Base-by-base conservation (phyloP, 2,113 vertebrate genomes). In the Dascyllus trimaculatus region DNA sequence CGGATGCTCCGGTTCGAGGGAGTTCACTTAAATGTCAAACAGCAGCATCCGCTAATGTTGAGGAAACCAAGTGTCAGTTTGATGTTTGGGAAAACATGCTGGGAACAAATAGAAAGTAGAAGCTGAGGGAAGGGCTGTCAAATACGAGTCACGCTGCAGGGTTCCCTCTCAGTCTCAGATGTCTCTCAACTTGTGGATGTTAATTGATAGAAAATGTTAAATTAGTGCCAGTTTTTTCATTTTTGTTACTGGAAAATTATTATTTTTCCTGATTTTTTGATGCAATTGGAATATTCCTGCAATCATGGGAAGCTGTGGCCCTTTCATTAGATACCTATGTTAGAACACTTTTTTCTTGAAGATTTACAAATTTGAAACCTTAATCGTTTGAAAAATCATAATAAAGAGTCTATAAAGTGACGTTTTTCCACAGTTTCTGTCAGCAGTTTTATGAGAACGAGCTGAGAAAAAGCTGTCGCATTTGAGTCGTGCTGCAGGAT, bases 21-120 rank as follows among this genome's bases (percentile, higher is more conserved):
- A 73, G 86, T 81, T 53, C 52, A 80, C 71, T 81, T 52, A 59
- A 75, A 86, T 75, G 51, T 82, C 11, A 82, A 38, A 15, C 54
- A 26, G 22, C 45, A 21, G 53, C 66, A 70, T 69, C 49, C 26
- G n/a, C 59, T 65, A 24, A 61, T 61, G 51, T 80, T 46, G 58
- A 9, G n/a, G 45, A 52, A 80, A 57, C 56, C 59, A 8, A 3
- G 21, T 53, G 67, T 74, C 54, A 72, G 61, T 7, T 62, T 60
- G 62, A 80, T 73, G 38, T 35, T 43, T 14, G 11, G 19, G 58
- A 45, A 56, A 72, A 59, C n/a, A 62, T 48, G 52, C 21, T n/a
- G 52, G 43, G 7, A 43, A 53, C 46, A 78, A 53, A 10, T 21
- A 35, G 40, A 56, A 75, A 62, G 49, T 15, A 65, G 11, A 24